These are phyloP conservation scores for Xestobium rufovillosum DNA, from an alignment of 2,888 invertebrate species.

Conservation along the genomic window DNA sequence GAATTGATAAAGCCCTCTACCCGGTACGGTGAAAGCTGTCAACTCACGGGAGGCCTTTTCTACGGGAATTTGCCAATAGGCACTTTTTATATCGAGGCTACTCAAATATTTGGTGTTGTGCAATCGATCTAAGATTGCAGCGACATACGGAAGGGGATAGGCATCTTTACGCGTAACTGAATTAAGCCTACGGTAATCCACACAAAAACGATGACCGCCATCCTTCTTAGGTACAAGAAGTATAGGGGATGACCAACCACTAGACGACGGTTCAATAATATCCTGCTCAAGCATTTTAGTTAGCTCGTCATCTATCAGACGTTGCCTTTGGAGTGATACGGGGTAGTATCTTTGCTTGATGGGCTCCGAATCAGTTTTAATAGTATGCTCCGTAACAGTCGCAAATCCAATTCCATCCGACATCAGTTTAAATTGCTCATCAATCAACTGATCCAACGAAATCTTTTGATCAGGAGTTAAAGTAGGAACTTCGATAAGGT, in stretches of 20 bases:
- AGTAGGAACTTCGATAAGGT: too few relatives aligned
- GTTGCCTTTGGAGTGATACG: slow-evolving; percentile 9
- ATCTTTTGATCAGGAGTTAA: too few relatives aligned
- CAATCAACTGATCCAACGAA: too few relatives aligned
- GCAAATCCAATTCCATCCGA: too few relatives aligned
- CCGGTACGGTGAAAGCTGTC: too few relatives aligned
- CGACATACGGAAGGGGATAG: slow-evolving; percentile 25
- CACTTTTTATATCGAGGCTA: too few relatives aligned
- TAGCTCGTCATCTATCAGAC: slow-evolving; percentile 4
- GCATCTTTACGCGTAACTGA: slow-evolving; percentile 16
- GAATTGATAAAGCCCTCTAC: too few relatives aligned
- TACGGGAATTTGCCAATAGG: too few relatives aligned
- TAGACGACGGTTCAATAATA: slow-evolving; percentile 4
- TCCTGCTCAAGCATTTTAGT: slow-evolving; percentile 6
- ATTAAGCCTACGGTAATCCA: slow-evolving; percentile 22
- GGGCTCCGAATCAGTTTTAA: neutral
- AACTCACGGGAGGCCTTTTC: too few relatives aligned
- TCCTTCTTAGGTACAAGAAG: slow-evolving; percentile 5
- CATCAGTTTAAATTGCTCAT: too few relatives aligned
- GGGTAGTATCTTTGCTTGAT: slow-evolving; percentile 5
- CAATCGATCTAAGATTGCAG: slow-evolving; percentile 26
- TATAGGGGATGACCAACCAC: slow-evolving; percentile 7
- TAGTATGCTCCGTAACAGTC: slow-evolving; percentile 7
- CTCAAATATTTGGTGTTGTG: slow-evolving; percentile 16
- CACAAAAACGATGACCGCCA: slow-evolving; percentile 19